phyloP scores from a whole-genome alignment of 64 coral and sea anemone species.

The Acropora yongei region DNA sequence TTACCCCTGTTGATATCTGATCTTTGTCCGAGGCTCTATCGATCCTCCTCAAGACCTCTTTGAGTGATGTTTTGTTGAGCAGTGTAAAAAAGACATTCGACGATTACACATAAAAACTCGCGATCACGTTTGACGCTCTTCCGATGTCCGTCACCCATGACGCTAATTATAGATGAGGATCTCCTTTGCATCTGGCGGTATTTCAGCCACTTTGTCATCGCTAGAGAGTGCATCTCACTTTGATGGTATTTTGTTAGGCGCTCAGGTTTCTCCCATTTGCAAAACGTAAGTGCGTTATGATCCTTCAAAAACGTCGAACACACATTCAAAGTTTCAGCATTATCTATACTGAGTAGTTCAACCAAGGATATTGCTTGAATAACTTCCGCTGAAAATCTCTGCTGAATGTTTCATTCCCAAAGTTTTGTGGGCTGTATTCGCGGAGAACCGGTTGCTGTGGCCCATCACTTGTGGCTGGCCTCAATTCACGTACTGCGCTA shows the following conservation, averaged over 20 bases:
- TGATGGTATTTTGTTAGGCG: conserved; percentile 53
- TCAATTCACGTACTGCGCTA: neutral
- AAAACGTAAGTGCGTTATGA: conserved; percentile 17
- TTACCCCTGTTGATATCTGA: too few relatives aligned
- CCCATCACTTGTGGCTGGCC: conserved; percentile 3
- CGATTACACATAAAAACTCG: neutral
- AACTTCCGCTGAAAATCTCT: conserved; percentile 6
- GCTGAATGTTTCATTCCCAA: conserved; percentile 55
- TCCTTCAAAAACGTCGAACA: conserved; percentile 49
- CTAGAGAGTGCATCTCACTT: conserved; percentile 11
- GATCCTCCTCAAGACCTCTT: too few relatives aligned
- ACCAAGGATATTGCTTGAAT: neutral
- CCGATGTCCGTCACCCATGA: neutral
- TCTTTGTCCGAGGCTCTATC: too few relatives aligned
- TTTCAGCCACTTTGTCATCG: conserved; percentile 60
- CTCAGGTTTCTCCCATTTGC: conserved; percentile 54
- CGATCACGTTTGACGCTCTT: conserved; percentile 25
- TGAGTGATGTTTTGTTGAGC: too few relatives aligned
- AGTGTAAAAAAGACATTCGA: too few relatives aligned
- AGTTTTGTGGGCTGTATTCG: conserved; percentile 32
- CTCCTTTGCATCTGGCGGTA: conserved; percentile 12
- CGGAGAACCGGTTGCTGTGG: conserved; percentile 39
- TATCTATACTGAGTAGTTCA: conserved; percentile 30
- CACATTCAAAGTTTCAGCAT: conserved; percentile 15
- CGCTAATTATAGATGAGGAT: conserved; percentile 26